phyloP scores from a whole-genome alignment of 2,113 vertebrate species.

The Sclerurus mexicanus region DNA sequence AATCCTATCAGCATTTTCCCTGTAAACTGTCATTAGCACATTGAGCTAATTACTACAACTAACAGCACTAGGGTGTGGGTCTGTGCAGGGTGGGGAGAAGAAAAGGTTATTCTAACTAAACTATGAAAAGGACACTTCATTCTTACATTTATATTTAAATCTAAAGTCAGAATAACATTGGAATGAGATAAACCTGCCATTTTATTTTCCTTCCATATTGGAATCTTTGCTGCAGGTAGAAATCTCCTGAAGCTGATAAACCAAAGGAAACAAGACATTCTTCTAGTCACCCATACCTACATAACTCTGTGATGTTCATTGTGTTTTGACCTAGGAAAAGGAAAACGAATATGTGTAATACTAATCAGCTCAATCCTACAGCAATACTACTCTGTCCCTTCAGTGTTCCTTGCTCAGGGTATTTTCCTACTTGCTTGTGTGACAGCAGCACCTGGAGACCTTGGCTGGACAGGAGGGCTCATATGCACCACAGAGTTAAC shows the following conservation, averaged over 20 bases:
- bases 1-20: constrained; percentile 82
- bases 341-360: neutral
- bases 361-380: rapidly evolving
- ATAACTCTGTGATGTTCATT: neutral
- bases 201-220: neutral
- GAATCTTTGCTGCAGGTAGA: neutral
- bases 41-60: constrained; percentile 86
- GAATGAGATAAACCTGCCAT: neutral
- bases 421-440: neutral
- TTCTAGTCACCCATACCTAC: neutral
- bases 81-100: neutral
- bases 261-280: neutral
- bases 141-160: constrained; percentile 25
- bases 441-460: neutral
- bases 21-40: constrained; percentile 84
- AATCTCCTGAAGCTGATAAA: neutral
- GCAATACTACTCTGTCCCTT: neutral
- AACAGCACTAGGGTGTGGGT: constrained; percentile 39
- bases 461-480: neutral
- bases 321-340: neutral
- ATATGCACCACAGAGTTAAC: neutral
- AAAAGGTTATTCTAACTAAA: neutral
- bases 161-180: neutral
- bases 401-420: neutral
- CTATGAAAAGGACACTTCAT: neutral